Conservation (phyloP, 2,888 invertebrate genomes). For the Agrypnus murinus region DNA sequence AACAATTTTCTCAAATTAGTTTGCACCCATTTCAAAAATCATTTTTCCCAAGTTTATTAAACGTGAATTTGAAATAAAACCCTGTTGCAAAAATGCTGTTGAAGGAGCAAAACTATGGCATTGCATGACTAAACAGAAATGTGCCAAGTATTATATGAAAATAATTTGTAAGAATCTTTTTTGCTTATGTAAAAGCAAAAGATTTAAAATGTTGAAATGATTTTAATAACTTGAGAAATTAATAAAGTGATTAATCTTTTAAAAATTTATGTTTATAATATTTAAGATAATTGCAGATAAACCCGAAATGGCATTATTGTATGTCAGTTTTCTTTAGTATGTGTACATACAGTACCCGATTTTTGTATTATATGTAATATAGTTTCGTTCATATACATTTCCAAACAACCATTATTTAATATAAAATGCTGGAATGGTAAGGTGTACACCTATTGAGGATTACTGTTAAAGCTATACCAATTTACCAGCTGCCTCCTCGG, state of each 20-base stretch:
- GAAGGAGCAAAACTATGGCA: no score
- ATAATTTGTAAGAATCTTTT: not conserved
- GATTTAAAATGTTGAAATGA: not conserved
- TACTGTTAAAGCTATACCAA: conserved; percentile 55
- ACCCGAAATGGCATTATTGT: conserved; percentile 44
- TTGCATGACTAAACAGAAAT: no score
- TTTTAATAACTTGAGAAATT: no score
- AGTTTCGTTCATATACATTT: conserved; percentile 69
- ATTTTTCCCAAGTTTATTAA: no score
- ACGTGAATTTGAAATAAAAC: no score
- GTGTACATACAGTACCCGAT: conserved; percentile 62
- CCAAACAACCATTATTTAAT: conserved; percentile 63
- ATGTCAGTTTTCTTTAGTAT: conserved; percentile 64
- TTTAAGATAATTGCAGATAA: conserved; percentile 35
- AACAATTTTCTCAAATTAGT: no score
- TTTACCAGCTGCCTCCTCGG: conserved; percentile 6
- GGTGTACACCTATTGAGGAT: conserved; percentile 66
- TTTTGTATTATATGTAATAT: conserved; percentile 71
- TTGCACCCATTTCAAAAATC: no score
- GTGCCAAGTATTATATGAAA: no score
- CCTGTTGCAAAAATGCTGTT: no score
- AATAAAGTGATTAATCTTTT: no score
- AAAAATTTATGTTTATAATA: no score
- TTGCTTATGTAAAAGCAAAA: not conserved
- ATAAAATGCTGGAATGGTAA: conserved; percentile 59